phyloP scores from a whole-genome alignment of 1,140 invertebrate genomes.

The Platyscapa corneri region DNA sequence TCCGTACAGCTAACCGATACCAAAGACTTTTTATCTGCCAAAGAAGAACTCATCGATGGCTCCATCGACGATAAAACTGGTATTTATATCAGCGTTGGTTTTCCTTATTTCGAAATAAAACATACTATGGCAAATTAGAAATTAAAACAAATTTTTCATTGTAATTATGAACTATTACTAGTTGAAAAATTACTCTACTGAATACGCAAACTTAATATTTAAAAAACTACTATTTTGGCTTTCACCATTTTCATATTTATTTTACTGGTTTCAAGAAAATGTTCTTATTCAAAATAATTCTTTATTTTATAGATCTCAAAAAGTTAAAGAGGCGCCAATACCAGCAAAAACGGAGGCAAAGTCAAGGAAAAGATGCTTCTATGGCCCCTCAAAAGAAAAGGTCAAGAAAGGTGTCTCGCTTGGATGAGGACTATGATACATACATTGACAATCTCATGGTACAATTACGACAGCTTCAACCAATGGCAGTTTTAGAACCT shows the following conservation, averaged over 20 bases:
- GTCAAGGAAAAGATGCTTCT: constrained; percentile 77
- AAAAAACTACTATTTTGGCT: too few species aligned
- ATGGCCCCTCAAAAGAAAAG: constrained; percentile 83
- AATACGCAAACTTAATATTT: too few species aligned
- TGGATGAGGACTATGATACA: constrained; percentile 93
- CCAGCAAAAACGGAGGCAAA: constrained; percentile 85
- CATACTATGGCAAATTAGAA: too few species aligned
- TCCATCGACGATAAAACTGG: constrained; percentile 72
- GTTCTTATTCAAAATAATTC: not conserved
- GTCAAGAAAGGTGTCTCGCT: constrained; percentile 86
- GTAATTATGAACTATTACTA: too few species aligned
- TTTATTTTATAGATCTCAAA: constrained; percentile 78
- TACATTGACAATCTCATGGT: constrained; percentile 91
- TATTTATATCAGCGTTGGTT: constrained; percentile 41
- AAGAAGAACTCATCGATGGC: constrained; percentile 72
- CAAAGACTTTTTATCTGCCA: constrained; percentile 74
- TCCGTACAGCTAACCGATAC: constrained; percentile 69
- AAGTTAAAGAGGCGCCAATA: constrained; percentile 88
- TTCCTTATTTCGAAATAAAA: too few species aligned
- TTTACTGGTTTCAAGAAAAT: too few species aligned
- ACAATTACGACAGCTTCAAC: constrained; percentile 87
- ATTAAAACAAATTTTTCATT: too few species aligned
- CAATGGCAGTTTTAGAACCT: constrained; percentile 92
- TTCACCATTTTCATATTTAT: too few species aligned
- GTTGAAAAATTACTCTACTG: too few species aligned